Conservation (phyloP, 2,797 vertebrate species). For the Anguilla megastoma region DNA sequence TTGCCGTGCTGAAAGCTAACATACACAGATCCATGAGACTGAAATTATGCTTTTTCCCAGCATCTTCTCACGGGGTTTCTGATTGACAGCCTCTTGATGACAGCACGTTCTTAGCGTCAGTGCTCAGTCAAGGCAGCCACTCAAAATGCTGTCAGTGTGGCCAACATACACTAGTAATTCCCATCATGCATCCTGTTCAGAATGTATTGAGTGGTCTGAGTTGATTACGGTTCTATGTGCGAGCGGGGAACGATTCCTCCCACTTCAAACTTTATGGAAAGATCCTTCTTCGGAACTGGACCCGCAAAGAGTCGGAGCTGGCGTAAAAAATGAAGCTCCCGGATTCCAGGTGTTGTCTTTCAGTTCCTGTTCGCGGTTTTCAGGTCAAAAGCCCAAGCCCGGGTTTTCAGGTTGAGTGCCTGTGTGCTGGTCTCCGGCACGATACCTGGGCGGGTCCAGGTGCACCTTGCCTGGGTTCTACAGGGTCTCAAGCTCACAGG, state of each 20-base stretch:
- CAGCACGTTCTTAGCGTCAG: neutral
- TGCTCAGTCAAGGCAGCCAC: neutral
- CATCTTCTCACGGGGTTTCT: conserved; percentile 14
- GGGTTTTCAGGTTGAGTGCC: neutral
- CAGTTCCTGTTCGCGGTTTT: neutral
- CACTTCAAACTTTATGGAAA: neutral
- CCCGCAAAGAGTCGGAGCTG: neutral
- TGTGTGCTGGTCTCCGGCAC: neutral
- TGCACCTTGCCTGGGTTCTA: neutral
- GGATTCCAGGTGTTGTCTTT: neutral
- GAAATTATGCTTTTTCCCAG: neutral
- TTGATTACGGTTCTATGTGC: neutral
- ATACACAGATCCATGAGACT: neutral
- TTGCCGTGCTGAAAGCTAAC: neutral
- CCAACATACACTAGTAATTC: neutral
- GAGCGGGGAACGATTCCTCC: no score
- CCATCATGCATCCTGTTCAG: neutral
- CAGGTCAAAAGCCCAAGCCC: neutral
- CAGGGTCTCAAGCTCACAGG: neutral
- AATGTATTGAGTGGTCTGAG: neutral
- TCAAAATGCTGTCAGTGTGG: neutral
- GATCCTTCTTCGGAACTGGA: neutral
- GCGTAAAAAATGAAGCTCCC: neutral
- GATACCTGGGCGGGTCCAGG: neutral
- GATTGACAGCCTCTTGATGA: neutral